phyloP scores from a whole-genome alignment of 2,888 invertebrate species.

The Pollenia griseotomentosa region DNA sequence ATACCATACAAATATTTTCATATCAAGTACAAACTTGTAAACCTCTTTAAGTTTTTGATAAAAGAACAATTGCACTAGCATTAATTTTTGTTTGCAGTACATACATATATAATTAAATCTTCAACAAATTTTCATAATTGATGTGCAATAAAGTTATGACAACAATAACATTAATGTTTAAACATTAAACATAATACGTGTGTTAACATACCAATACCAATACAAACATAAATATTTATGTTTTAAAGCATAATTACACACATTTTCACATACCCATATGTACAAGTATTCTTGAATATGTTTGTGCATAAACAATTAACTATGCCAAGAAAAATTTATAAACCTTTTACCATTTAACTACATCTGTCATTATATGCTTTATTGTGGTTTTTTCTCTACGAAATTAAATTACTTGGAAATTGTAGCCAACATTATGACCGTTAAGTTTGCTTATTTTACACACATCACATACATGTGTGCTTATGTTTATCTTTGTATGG shows the following conservation, averaged over 20 bases:
- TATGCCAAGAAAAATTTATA: slow-evolving; percentile 44
- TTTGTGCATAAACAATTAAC: slow-evolving; percentile 20
- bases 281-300: neutral
- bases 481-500: neutral
- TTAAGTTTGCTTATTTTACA: slow-evolving; percentile 47
- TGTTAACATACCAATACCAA: slow-evolving; percentile 20
- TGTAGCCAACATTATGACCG: slow-evolving; percentile 48
- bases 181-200: slow-evolving; percentile 24
- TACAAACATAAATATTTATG: neutral
- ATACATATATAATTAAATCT: slow-evolving; percentile 6
- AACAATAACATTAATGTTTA: slow-evolving; percentile 31
- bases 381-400: slow-evolving; percentile 30
- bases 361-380: slow-evolving; percentile 50
- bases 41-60: neutral
- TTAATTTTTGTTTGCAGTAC: slow-evolving; percentile 18
- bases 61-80: neutral
- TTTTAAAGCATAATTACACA: neutral
- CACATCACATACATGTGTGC: too few relatives aligned
- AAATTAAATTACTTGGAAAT: slow-evolving; percentile 56
- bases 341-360: slow-evolving; percentile 41
- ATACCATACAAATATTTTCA: neutral
- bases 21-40: neutral
- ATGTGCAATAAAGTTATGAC: slow-evolving; percentile 39
- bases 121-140: slow-evolving; percentile 32
- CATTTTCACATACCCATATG: neutral